Base-by-base conservation (phyloP, 2,888 invertebrate species). In the Dryococelus australis region DNA sequence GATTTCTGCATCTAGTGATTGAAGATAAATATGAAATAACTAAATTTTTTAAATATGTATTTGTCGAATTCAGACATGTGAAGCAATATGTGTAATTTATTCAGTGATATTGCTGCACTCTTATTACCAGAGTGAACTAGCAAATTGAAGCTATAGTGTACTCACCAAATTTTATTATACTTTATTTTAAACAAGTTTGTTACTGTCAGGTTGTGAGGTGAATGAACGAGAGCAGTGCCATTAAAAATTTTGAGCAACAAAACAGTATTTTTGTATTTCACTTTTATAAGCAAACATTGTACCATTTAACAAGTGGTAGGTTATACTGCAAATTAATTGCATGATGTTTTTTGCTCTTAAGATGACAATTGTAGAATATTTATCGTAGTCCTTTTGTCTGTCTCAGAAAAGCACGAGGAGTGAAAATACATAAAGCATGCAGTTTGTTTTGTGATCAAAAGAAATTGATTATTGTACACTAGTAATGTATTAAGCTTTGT, bases 231-330 rank as follows among this genome's bases (percentile, higher is more conserved):
- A 65, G 65, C 65, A 65, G 65, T 65, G 65, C 65, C 65, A 24
- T 65, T 65, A 65, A 65, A 20, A 65, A 65, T 65, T 65, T n/a
- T 65, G 65, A 12, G 65, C n/a, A n/a, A 65, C 65, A 65, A 12
- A 65, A 65, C 65, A 65, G 65, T 65, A 65, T 65, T 65, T 65
- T 65, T 65, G 65, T 65, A 65, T 65, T 65, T 65, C 65, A 65
- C 65, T 65, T 65, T 65, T 65, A 65, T 86, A 81, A 35, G 28
- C 79, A 47, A 83, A 83, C 43, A 83, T 28, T 83, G 83, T 83
- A 83, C 9, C 83, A 83, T 83, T 9, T 83, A 83, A 83, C 83
- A 83, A 8, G n/a, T 24, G 24, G 65, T 65, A 65, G 65, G 20
- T 8, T 16, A 65, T 65, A 65, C n/a, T 65, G 65, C 65, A 65